Evolutionary conservation across 2,888 invertebrate species (phyloP), one percentile per base, ranked within the genome.

Genomic region (Coenonympha glycerion): DNA sequence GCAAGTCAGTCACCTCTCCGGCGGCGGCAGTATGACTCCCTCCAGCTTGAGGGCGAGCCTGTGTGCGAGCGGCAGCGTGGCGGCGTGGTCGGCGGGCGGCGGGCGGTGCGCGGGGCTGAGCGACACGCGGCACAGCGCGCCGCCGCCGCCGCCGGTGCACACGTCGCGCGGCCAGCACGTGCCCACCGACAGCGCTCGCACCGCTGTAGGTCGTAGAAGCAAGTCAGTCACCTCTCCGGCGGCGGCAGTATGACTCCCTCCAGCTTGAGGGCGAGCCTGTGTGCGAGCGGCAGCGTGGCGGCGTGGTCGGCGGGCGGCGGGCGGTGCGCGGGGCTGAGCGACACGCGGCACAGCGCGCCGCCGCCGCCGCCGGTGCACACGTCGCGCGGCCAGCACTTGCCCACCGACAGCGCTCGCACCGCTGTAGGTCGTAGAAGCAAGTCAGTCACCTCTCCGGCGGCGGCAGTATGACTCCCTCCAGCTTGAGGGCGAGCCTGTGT

Each of bases 401-500:
- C n/a, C n/a, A n/a, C n/a, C n/a, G n/a, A n/a, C n/a, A n/a, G n/a
- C n/a, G n/a, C 76, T 6, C 64, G 63, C 42, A 75, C 80, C 0
- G 65, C 75, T 2, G 68, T 71, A n/a, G 82, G 37, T n/a, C n/a
- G n/a, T n/a, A n/a, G n/a, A n/a, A n/a, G n/a, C n/a, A n/a, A 65
- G 93, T 79, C 93, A n/a, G 11, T 18, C 24, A 45, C 44, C 39
- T 3, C 18, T 8, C 15, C 15, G 50, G 91, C 88, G 72, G 64
- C 30, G 54, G 95, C 91, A 65, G 92, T 41, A 97, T 90, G 1
- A 98, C 96, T 0, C 97, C 98, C 79, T 98, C 97, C 2, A 98
- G 94, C 86, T 96, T 97, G 18, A 98, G 90, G 1, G 97, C 95
- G 53, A 98, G 89, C 61, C 95, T 93, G 61, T 95, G 94, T 48